Evolutionary conservation across 2,888 invertebrate genomes (phyloP), one percentile per base, ranked within the genome.

Genomic region (Dryococelus australis): DNA sequence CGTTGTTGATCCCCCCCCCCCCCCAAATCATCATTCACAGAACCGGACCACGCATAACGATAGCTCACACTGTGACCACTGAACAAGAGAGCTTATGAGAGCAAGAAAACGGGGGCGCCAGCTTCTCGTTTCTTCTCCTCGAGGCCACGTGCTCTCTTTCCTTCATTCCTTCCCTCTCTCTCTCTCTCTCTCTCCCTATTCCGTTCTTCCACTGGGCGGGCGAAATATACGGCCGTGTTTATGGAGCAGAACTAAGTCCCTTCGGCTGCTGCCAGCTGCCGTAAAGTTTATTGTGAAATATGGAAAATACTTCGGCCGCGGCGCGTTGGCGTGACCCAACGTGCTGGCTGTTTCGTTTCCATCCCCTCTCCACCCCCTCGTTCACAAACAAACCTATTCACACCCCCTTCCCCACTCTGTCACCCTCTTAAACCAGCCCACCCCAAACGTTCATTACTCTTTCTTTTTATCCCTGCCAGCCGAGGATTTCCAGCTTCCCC

Each of bases 151-250:
- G 0, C 8, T n/a, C 65, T 24, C 65, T 6, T 9, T n/a, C 65
- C n/a, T 0, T 65, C 20, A 12, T 24, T n/a, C 65, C 24, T 24
- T 9, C 0, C 2, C 51, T 20, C 51, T 51, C 51, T 51, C 51
- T 35, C 35, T 51, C 51, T 51, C 51, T 51, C 20, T 51, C 51
- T 51, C 51, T 51, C 8, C 51, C 51, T 20, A 20, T 51, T 20
- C 4, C 13, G 0, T 8, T 51, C 51, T 12, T 12, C 20, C 65
- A n/a, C 65, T 1, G 65, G 10, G 35, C 83, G 20, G 83, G 35
- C 20, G 43, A 35, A 83, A 83, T 83, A 28, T 83, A 83, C 43
- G 83, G 83, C 43, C 83, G 83, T 83, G 83, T 83, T 83, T 83
- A 83, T 83, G 35, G 83, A 43, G 83, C 83, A 83, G 83, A 83